Base-by-base conservation (phyloP, 2,888 invertebrate genomes). In the Hypena proboscidalis region DNA sequence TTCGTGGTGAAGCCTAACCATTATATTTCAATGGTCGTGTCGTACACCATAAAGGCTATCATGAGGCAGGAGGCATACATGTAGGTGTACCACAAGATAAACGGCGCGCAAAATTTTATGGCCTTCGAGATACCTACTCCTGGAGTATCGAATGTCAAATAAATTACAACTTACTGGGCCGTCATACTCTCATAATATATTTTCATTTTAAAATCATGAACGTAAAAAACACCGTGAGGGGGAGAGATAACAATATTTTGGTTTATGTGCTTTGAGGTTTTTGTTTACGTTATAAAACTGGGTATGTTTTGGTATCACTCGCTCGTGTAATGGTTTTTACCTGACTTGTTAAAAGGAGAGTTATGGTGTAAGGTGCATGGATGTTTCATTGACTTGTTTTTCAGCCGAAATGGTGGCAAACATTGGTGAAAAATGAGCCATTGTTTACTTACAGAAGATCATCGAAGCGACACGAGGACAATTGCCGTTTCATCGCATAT, bases 131-230 rank as follows among this genome's bases (percentile, higher is more conserved):
- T 47, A 54, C 35, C 47, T 44, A n/a, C 30, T 36, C 36, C 21
- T 42, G 8, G 40, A 40, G 33, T 59, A 59, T 47, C 59, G 29
- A 20, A 29, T 40, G 29, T 54, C 56, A 59, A 59, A 53, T 58
- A 58, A 47, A 59, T 59, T 35, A 53, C 40, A 41, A 54, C 36
- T 32, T 39, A 10, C 30, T n/a, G 47, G 31, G 43, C 25, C 36
- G 19, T 13, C 31, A 14, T 37, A 37, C 39, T 36, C 36, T 25
- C 29, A n/a, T 29, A 59, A 56, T 36, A 47, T 52, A 44, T 37
- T 41, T 47, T 14, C 13, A 53, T 46, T 53, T 36, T 36, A 46
- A 39, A 55, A 46, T 44, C 6, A 10, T 5, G 40, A 38, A 25
- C 25, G 7, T 25, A 25, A 5, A 25, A 25, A 11, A 23, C 5